phyloP scores from a whole-genome alignment of 2,888 invertebrate species.

The Drosophila pegasa region DNA sequence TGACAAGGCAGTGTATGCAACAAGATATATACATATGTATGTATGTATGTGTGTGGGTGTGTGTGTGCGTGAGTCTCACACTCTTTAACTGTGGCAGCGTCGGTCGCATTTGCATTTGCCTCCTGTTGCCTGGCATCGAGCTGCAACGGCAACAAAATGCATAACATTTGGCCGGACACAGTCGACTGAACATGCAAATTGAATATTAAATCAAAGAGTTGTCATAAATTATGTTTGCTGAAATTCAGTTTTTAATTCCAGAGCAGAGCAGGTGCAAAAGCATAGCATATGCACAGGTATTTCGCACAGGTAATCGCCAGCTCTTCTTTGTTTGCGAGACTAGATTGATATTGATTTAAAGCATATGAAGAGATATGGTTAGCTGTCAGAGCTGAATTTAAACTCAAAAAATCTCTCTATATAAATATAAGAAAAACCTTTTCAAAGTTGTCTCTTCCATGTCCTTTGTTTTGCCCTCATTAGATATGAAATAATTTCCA shows the following conservation, averaged over 20 bases:
- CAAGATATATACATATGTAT: background rate
- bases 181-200: slow-evolving; percentile 7
- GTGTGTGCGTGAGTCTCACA: background rate
- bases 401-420: too few relatives aligned
- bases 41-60: background rate
- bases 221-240: slow-evolving; percentile 7
- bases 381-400: too few relatives aligned
- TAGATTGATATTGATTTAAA: slow-evolving; percentile 19
- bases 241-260: slow-evolving; percentile 14
- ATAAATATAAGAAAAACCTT: too few relatives aligned
- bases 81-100: slow-evolving; percentile 19
- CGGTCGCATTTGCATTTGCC: slow-evolving; percentile 46
- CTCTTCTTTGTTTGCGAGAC: background rate
- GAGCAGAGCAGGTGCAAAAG: too few relatives aligned
- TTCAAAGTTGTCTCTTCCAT: too few relatives aligned
- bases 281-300: slow-evolving; percentile 1
- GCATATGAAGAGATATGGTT: slow-evolving; percentile 12
- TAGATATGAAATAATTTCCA: background rate
- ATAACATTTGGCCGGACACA: slow-evolving; percentile 7
- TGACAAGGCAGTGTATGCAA: slow-evolving; percentile 18
- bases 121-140: slow-evolving; percentile 10
- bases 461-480: background rate
- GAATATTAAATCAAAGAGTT: slow-evolving; percentile 1
- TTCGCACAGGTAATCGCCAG: slow-evolving; percentile 1
- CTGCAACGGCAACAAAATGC: slow-evolving; percentile 19